A percentile compares a stretch with the other conserved stretches of the same genome.
Evolutionary conservation across 2,113 vertebrate genomes (phyloP).

Genomic region (Corydoras maculifer): DNA sequence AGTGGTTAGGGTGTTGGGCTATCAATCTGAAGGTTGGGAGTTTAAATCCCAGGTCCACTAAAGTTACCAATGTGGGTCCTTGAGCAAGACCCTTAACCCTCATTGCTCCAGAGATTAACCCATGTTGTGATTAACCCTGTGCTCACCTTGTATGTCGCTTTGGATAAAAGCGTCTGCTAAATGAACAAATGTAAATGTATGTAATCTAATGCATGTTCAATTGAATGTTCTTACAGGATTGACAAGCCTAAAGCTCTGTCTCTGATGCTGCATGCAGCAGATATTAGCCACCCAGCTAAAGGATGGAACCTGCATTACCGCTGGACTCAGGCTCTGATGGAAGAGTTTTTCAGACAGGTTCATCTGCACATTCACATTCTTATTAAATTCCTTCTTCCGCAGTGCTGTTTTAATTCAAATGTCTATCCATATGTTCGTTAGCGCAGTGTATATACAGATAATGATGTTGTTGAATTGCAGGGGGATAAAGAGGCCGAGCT

Average conservation of each 20-base stretch:
- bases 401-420: background rate
- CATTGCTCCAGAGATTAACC: no score
- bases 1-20: no score
- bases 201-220: background rate
- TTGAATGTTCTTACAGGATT: constrained; percentile 59
- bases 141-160: no score
- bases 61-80: no score
- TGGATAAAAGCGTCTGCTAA: no score
- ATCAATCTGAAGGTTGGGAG: no score
- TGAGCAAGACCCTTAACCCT: no score
- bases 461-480: constrained; percentile 56
- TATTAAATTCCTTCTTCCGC: background rate
- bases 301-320: constrained; percentile 86
- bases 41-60: no score
- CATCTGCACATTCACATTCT: background rate
- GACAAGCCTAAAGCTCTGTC: constrained; percentile 96
- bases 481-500: constrained; percentile 38
- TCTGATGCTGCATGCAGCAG: constrained; percentile 93
- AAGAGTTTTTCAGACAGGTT: constrained; percentile 98
- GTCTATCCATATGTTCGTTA: background rate
- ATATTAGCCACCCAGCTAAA: constrained; percentile 97
- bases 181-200: no score
- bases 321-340: constrained; percentile 96
- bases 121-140: no score
- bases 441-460: background rate